phyloP scores from a whole-genome alignment of 2,797 vertebrate genomes.

The Coregonus sp. region DNA sequence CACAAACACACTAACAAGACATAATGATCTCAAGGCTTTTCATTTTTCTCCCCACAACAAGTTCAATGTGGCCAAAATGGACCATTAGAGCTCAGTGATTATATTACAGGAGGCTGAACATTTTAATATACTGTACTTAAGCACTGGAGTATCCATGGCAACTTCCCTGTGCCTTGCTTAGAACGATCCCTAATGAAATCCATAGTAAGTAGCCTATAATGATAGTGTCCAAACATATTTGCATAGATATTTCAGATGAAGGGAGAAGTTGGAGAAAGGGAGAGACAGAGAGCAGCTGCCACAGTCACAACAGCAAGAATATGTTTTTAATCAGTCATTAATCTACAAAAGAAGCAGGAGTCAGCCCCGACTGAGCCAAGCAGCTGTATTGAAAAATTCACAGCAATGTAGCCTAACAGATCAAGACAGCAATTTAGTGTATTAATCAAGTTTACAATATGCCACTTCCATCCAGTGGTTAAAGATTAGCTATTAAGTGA shows the following conservation, averaged over 20 bases:
- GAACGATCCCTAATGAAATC: slow-evolving; percentile 79
- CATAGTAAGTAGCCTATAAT: slow-evolving; percentile 82
- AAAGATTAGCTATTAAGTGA: slow-evolving; percentile 33
- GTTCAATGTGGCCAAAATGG: slow-evolving; percentile 71
- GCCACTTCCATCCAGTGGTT: not conserved
- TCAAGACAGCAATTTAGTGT: too few relatives aligned
- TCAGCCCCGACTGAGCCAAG: slow-evolving; percentile 18
- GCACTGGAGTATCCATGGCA: slow-evolving; percentile 79
- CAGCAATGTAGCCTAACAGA: not conserved
- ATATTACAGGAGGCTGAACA: slow-evolving; percentile 78
- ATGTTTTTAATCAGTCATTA: slow-evolving; percentile 44
- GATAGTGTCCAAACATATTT: slow-evolving; percentile 79
- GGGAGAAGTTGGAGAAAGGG: slow-evolving; percentile 28
- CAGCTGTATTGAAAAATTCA: not conserved
- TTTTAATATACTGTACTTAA: slow-evolving; percentile 81
- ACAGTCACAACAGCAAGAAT: slow-evolving; percentile 52
- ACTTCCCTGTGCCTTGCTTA: slow-evolving; percentile 72
- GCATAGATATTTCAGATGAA: slow-evolving; percentile 70
- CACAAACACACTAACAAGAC: slow-evolving; percentile 51
- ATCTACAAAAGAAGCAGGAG: slow-evolving; percentile 37
- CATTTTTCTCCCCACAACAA: slow-evolving; percentile 55
- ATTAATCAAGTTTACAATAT: not conserved
- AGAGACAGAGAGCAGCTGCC: slow-evolving; percentile 38
- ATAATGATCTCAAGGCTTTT: slow-evolving; percentile 52
- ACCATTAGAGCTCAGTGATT: slow-evolving; percentile 77